Evolutionary conservation across 2,113 vertebrate genomes (phyloP), one percentile per base, ranked within the genome.

Genomic region (Equus przewalskii): DNA sequence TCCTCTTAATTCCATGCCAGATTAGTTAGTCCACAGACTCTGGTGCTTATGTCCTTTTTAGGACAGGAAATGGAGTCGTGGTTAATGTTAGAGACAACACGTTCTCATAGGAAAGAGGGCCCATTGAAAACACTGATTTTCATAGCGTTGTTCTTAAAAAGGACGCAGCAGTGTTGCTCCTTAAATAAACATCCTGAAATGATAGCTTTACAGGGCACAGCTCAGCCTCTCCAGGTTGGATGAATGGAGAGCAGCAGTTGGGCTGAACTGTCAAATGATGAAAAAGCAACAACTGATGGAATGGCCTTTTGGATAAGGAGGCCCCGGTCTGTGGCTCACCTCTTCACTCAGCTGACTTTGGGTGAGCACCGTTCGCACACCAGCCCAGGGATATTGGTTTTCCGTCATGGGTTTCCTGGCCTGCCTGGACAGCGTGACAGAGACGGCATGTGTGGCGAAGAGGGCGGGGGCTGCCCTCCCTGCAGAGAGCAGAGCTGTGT

Each of bases 181-280:
- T 56, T 93, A 56, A 44, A 3, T 19, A 6, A 64, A 6, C 3
- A 2, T 16, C 1, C 2, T 14, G 70, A 3, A 24, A 1, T 14
- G 51, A 14, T 33, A 24, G 19, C 64, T 36, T 46, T 33, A 1
- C 0, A 24, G 44, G 26, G 10, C 0, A 12, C 14, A 60, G 18
- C 14, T 33, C 30, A 22, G 56, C 30, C 64, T 62, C 67, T 51
- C 56, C 3, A 6, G 58, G 28, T n/a, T 26, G 19, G 16, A 26
- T 41, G 56, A 15, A 21, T 6, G n/a, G n/a, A n/a, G 28, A 75
- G 10, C 5, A 64, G 70, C 13, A 24, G 3, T 6, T 33, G n/a
- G 36, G 12, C 26, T 36, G 24, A 89, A 12, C n/a, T 79, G 16
- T 65, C 56, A 64, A 6, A 2, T 30, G 24, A 4, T 58, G 58